Percentiles rank a stretch among this genome's conserved stretches.
Evolutionary conservation across 2,797 vertebrate genomes (phyloP).

Genomic region (Hippopotamyrus pictus): DNA sequence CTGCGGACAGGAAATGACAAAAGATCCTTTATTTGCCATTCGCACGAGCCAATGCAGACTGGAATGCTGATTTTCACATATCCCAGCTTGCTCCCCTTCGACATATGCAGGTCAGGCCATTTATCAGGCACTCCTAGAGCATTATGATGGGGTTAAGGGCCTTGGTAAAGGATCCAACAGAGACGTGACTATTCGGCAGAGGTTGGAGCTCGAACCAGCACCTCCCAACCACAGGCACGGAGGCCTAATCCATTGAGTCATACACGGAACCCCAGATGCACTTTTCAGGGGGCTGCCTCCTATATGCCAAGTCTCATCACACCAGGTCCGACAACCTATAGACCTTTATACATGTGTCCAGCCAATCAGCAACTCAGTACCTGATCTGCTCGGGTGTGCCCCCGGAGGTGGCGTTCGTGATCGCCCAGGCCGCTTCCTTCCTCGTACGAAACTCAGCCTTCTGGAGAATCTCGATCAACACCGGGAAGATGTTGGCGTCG

Average conservation of each 20-base stretch:
- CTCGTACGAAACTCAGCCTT: conserved; percentile 93
- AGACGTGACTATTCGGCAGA: neutral
- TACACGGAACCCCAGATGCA: neutral
- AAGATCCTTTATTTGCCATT: neutral
- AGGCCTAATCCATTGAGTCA: neutral
- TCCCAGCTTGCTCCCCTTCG: neutral
- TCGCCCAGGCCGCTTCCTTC: conserved; percentile 93
- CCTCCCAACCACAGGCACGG: neutral
- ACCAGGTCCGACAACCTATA: neutral
- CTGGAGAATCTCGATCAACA: conserved; percentile 87
- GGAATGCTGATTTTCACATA: neutral
- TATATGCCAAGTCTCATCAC: neutral
- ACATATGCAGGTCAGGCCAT: neutral
- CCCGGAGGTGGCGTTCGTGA: conserved; percentile 91
- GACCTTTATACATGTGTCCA: neutral
- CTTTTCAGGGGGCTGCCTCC: neutral
- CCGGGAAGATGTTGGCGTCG: conserved; percentile 84
- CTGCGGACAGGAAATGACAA: conserved; percentile 45
- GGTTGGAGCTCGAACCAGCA: neutral
- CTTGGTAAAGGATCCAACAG: neutral
- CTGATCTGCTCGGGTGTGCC: conserved; percentile 81
- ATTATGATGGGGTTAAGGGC: neutral
- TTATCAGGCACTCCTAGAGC: neutral
- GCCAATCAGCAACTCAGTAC: neutral
- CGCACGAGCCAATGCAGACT: neutral